phyloP scores from a whole-genome alignment of 2,797 vertebrate species.

The Knipowitschia caucasica region DNA sequence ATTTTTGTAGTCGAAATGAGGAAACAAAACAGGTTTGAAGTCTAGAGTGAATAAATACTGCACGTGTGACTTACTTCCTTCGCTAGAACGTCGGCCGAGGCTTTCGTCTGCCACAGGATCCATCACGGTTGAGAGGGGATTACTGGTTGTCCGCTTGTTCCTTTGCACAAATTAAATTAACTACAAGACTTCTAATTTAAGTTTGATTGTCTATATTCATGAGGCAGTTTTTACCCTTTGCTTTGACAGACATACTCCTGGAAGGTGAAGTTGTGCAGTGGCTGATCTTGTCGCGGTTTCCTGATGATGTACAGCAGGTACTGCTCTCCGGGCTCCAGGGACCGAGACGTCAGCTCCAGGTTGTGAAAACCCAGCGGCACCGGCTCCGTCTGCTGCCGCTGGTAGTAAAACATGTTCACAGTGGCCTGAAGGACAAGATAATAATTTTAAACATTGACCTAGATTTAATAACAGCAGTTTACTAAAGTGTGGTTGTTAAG shows the following conservation, averaged over 20 bases:
- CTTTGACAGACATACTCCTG: conserved; percentile 71
- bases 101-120: conserved; percentile 63
- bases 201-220: no score
- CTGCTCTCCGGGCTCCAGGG: conserved; percentile 81
- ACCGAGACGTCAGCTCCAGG: conserved; percentile 79
- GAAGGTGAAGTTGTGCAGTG: conserved; percentile 72
- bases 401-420: conserved; percentile 85
- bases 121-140: conserved; percentile 27
- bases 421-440: conserved; percentile 74
- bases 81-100: conserved; percentile 35
- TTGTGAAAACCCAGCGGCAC: conserved; percentile 78
- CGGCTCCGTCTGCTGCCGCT: conserved; percentile 77
- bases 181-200: no score
- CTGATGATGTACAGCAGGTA: conserved; percentile 81
- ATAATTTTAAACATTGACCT: no score
- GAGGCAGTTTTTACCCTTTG: conserved; percentile 50
- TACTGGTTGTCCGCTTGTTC: conserved; percentile 69
- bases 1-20: not conserved
- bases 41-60: not conserved
- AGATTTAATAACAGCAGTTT: not conserved
- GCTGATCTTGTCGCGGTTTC: conserved; percentile 55
- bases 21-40: not conserved
- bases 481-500: no score
- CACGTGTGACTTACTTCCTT: conserved; percentile 60
- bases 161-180: conserved; percentile 28